phyloP scores from a whole-genome alignment of 2,888 invertebrate species.

The Acrobasis consociella region DNA sequence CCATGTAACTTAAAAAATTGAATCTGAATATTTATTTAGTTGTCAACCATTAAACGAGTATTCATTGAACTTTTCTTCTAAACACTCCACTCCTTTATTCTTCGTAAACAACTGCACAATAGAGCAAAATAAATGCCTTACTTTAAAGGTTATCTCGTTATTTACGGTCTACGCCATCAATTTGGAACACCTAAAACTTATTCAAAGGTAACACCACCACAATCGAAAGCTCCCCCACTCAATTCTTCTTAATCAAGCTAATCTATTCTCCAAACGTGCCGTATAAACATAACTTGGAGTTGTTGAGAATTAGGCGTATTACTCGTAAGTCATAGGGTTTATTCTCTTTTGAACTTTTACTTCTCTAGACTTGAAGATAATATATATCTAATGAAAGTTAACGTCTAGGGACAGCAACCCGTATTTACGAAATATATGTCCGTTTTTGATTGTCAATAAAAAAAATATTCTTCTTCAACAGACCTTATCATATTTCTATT shows the following conservation, averaged over 20 bases:
- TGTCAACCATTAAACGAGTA: no score
- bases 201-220: slow-evolving; percentile 7
- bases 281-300: slow-evolving; percentile 61
- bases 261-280: slow-evolving; percentile 62
- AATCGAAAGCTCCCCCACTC: slow-evolving; percentile 39
- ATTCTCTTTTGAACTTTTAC: slow-evolving; percentile 24
- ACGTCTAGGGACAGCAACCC: no score
- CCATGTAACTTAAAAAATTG: no score
- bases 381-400: no score
- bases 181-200: slow-evolving; percentile 15
- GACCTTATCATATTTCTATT: no score
- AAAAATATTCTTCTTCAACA: no score
- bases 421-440: no score
- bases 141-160: slow-evolving; percentile 7
- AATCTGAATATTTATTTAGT: no score
- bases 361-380: not conserved
- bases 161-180: slow-evolving; percentile 2
- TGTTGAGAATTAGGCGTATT: slow-evolving; percentile 55
- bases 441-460: no score
- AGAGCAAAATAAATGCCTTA: slow-evolving; percentile 16
- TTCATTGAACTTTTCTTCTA: no score
- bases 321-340: slow-evolving; percentile 45
- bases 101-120: not conserved
- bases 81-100: no score
- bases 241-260: slow-evolving; percentile 53